Conservation (phyloP, 2,113 vertebrate species). For the Aptenodytes forsteri region DNA sequence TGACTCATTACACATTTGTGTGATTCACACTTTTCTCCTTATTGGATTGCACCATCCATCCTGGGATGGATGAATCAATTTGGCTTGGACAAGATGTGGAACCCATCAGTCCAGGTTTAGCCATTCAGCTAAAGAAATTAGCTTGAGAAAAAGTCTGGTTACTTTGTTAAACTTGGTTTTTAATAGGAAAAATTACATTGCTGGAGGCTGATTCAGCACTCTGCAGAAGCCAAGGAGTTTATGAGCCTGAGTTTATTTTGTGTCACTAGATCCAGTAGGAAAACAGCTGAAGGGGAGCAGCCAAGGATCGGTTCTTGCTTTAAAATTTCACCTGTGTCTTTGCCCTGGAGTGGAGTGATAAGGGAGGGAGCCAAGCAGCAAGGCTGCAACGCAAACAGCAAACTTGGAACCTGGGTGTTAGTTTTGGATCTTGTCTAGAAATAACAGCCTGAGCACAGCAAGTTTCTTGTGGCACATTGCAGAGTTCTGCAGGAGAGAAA, state of each 20-base stretch:
- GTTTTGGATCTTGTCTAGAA: constrained; percentile 28
- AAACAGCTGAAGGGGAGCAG: neutral
- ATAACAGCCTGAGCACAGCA: neutral
- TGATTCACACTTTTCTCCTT: neutral
- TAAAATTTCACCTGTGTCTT: constrained; percentile 17
- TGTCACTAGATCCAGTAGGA: neutral
- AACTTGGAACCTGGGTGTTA: neutral
- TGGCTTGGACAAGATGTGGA: neutral
- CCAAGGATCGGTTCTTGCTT: neutral
- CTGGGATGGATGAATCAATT: neutral
- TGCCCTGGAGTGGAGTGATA: neutral
- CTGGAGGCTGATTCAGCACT: neutral
- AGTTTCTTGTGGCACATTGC: neutral
- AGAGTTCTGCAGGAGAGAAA: neutral
- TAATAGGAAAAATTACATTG: neutral
- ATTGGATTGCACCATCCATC: neutral
- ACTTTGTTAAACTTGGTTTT: neutral
- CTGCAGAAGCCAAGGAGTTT: neutral
- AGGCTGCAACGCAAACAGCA: neutral
- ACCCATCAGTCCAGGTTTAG: neutral
- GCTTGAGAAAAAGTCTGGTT: neutral
- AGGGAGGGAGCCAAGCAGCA: neutral
- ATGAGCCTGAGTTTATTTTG: neutral
- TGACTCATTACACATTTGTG: constrained; percentile 1
- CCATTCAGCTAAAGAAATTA: neutral